Percentiles rank a stretch among this genome's conserved stretches.
Conservation (phyloP, 2,888 invertebrate genomes). For the Ceratothoa steindachneri region DNA sequence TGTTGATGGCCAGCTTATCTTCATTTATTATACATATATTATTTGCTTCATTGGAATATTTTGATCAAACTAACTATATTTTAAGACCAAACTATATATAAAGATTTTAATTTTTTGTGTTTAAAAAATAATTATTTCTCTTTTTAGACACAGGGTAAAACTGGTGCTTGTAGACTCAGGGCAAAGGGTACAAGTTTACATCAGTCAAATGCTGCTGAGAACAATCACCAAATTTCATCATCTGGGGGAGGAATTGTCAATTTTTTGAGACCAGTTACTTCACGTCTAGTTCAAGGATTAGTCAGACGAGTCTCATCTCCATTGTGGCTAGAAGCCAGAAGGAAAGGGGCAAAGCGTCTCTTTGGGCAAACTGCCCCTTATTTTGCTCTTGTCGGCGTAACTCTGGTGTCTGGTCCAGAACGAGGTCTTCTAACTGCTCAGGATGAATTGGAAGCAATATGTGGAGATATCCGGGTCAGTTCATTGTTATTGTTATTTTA, state of each 20-base stretch:
- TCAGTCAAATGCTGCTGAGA: not conserved
- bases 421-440: constrained; percentile 67
- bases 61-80: not conserved
- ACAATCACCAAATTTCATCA: no score
- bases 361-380: constrained; percentile 68
- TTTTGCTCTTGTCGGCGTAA: constrained; percentile 69
- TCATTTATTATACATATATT: not conserved
- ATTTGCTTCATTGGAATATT: not conserved
- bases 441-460: constrained; percentile 71
- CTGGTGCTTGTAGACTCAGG: not conserved
- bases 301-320: not conserved
- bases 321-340: constrained; percentile 6
- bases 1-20: no score
- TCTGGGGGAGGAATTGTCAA: not conserved
- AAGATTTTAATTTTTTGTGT: not conserved
- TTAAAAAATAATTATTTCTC: no score
- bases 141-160: not conserved
- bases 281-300: constrained; percentile 1
- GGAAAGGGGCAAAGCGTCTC: not conserved
- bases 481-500: no score
- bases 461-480: constrained; percentile 65
- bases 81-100: not conserved
- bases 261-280: not conserved
- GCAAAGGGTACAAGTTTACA: not conserved
- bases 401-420: constrained; percentile 64